Percentiles rank a stretch among this genome's conserved stretches.
Conservation (phyloP, 2,797 vertebrate genomes). For the Urosaurus nigricauda region DNA sequence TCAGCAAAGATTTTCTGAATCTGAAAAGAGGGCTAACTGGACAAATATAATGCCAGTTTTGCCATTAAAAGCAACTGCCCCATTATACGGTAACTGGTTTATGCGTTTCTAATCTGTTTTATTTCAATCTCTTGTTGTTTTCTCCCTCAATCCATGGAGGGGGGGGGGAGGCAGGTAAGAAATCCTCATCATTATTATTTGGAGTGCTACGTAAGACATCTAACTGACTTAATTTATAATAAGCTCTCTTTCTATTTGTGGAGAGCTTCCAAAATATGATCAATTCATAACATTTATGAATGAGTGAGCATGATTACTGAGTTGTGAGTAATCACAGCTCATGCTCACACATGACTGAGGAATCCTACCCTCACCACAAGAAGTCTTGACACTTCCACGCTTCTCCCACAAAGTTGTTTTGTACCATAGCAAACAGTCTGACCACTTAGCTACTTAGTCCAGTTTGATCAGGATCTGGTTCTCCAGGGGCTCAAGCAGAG, state of each 20-base stretch:
- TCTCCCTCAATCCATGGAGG: no score
- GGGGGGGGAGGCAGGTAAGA: no score
- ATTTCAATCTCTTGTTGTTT: no score
- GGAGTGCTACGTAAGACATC: not conserved
- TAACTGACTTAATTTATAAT: not conserved
- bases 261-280: not conserved
- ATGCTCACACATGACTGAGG: not conserved
- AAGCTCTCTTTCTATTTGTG: not conserved
- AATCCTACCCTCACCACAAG: not conserved
- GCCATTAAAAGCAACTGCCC: not conserved
- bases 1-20: not conserved
- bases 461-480: not conserved
- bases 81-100: not conserved
- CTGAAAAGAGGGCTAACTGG: not conserved
- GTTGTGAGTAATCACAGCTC: not conserved
- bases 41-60: not conserved
- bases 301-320: not conserved
- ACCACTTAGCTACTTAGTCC: not conserved
- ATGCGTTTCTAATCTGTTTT: no score
- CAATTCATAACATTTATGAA: not conserved
- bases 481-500: not conserved
- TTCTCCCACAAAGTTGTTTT: not conserved
- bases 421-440: not conserved
- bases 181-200: no score
- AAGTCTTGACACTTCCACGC: not conserved